Conservation (phyloP, 2,113 vertebrate genomes). For the Notechis scutatus region DNA sequence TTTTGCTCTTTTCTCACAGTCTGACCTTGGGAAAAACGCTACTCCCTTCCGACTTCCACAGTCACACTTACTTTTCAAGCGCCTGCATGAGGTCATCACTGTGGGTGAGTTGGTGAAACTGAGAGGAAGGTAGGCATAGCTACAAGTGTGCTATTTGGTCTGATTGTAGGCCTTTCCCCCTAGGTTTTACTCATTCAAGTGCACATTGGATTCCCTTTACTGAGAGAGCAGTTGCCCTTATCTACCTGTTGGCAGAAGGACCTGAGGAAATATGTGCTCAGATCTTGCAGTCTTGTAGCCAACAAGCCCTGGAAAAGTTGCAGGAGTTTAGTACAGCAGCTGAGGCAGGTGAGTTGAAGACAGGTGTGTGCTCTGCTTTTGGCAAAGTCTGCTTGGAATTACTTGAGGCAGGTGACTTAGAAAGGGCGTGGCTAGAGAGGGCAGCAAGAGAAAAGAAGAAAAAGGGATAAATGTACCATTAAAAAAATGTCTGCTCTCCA, state of each 20-base stretch:
- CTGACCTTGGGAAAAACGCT: conserved; percentile 66
- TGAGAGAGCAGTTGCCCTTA: conserved; percentile 80
- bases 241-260: conserved; percentile 89
- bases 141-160: not conserved
- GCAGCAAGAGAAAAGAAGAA: not conserved
- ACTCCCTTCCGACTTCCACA: conserved; percentile 82
- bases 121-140: not conserved
- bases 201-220: conserved; percentile 90
- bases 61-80: conserved; percentile 81
- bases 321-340: conserved; percentile 39
- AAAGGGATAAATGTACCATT: not conserved
- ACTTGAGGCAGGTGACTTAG: not conserved
- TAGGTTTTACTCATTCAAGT: conserved; percentile 71
- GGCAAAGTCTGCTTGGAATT: no score
- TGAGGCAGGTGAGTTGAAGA: conserved; percentile 30
- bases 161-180: not conserved
- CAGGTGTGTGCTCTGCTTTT: fast-evolving
- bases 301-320: conserved; percentile 64
- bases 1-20: conserved; percentile 44
- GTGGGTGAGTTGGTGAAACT: conserved; percentile 72
- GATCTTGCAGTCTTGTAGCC: conserved; percentile 77
- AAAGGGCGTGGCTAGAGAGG: not conserved
- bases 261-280: conserved; percentile 84
- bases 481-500: conserved; percentile 12
- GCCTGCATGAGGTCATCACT: conserved; percentile 75